These are phyloP conservation scores for Maccullochella peelii DNA, from an alignment of 2,113 vertebrate species.

Conservation along the genomic window DNA sequence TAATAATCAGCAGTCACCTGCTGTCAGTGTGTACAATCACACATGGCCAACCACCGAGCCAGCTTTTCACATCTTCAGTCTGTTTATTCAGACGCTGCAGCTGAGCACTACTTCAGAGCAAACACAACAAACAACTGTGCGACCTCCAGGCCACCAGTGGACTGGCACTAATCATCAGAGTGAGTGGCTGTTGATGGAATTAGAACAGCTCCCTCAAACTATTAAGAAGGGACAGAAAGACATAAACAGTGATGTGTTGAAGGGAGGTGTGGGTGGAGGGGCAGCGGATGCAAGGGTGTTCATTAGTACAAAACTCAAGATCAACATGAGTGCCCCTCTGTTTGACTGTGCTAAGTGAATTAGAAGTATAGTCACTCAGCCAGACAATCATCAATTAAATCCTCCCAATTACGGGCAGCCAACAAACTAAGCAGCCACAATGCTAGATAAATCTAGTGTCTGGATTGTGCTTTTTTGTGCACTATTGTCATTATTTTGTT, in stretches of 20 bases:
- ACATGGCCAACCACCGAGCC: conserved; percentile 37
- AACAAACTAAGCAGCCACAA: conserved; percentile 36
- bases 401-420: conserved; percentile 32
- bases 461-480: conserved; percentile 30
- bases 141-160: conserved; percentile 72
- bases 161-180: conserved; percentile 82
- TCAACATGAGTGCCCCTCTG: conserved; percentile 54
- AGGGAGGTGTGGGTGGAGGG: conserved; percentile 61
- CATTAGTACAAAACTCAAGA: conserved; percentile 69
- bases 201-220: conserved; percentile 87
- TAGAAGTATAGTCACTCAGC: conserved; percentile 65
- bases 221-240: conserved; percentile 90
- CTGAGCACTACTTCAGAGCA: conserved; percentile 83
- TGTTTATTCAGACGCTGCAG: conserved; percentile 57
- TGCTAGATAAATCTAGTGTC: conserved; percentile 36
- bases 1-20: conserved; percentile 75
- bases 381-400: conserved; percentile 71
- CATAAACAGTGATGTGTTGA: conserved; percentile 83
- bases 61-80: conserved; percentile 49
- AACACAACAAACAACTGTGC: conserved; percentile 76
- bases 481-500: conserved; percentile 32
- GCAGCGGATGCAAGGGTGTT: conserved; percentile 57
- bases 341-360: conserved; percentile 65
- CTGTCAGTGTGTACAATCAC: conserved; percentile 64
- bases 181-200: conserved; percentile 86